Percentiles rank a stretch among this genome's conserved stretches.
Evolutionary conservation across 53 echinoderm and acorn worm species (phyloP).

Genomic region (Hippasteria phrygiana): DNA sequence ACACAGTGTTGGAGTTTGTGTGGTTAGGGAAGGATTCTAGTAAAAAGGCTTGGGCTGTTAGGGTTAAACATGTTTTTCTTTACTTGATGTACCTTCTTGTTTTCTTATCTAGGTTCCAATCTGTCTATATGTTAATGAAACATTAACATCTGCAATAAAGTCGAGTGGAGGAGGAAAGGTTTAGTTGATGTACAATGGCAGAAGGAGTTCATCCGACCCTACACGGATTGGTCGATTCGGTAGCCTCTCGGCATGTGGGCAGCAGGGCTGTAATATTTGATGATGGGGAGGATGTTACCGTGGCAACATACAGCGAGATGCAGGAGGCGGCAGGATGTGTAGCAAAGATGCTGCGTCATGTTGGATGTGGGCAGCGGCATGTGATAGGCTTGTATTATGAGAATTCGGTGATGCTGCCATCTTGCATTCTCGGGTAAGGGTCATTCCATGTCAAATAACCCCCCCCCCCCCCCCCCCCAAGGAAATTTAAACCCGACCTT

Average conservation of each 20-base stretch:
- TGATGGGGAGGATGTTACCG: slow-evolving; percentile 60
- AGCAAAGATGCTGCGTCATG: slow-evolving; percentile 20
- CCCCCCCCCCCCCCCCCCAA: no score
- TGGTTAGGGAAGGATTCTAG: no score
- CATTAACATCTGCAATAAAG: no score
- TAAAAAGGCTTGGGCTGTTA: no score
- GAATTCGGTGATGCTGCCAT: slow-evolving; percentile 51
- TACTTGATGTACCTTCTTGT: no score
- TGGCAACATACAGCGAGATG: slow-evolving; percentile 64
- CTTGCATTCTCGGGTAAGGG: slow-evolving; percentile 75
- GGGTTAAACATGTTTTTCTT: no score
- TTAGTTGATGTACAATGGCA: background rate
- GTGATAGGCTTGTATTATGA: slow-evolving; percentile 75
- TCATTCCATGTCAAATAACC: no score
- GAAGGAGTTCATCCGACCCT: slow-evolving; percentile 36
- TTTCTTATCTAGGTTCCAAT: no score
- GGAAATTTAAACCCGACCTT: no score
- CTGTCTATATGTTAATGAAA: no score
- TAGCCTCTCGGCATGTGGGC: slow-evolving; percentile 53
- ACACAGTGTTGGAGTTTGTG: no score
- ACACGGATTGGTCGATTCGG: slow-evolving; percentile 62
- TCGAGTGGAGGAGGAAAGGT: no score
- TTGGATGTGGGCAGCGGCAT: slow-evolving; percentile 16
- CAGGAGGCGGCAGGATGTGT: slow-evolving; percentile 51
- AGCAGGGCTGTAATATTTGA: slow-evolving; percentile 77